These are phyloP conservation scores for Hypomesus transpacificus DNA, from an alignment of 2,113 vertebrate genomes.

Conservation along the genomic window DNA sequence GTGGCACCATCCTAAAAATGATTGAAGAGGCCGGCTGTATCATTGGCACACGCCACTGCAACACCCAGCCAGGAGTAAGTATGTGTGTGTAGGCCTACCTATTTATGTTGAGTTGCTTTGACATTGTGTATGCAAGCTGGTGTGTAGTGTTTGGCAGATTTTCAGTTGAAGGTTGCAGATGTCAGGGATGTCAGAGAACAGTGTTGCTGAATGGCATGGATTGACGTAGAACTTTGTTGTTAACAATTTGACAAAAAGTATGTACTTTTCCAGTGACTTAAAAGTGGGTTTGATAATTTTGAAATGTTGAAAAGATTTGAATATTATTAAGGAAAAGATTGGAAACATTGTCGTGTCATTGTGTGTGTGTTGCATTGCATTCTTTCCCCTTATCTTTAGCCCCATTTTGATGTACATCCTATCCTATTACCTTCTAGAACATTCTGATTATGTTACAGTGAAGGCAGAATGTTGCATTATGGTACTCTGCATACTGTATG, in stretches of 20 bases:
- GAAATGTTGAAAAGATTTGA: too few relatives aligned
- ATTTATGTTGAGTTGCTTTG: not conserved
- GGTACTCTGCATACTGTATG: too few relatives aligned
- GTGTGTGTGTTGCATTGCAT: too few relatives aligned
- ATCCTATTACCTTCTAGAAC: slow-evolving; percentile 11
- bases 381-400: slow-evolving; percentile 29
- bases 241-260: too few relatives aligned
- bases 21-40: slow-evolving; percentile 95
- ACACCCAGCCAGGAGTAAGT: slow-evolving; percentile 79
- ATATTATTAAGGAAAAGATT: not conserved
- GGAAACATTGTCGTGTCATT: too few relatives aligned
- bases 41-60: slow-evolving; percentile 92
- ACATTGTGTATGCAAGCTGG: not conserved
- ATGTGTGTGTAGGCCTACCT: not conserved
- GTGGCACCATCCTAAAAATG: slow-evolving; percentile 94
- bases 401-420: slow-evolving; percentile 5
- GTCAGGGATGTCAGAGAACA: not conserved
- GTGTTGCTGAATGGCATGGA: not conserved
- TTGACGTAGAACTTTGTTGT: too few relatives aligned
- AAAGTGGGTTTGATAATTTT: too few relatives aligned
- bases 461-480: not conserved
- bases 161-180: too few relatives aligned
- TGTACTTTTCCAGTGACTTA: too few relatives aligned
- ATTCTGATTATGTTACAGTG: slow-evolving; percentile 13
- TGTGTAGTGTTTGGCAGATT: too few relatives aligned